Conservation (phyloP, 2,888 invertebrate genomes). For the Pseudanteris insignis region DNA sequence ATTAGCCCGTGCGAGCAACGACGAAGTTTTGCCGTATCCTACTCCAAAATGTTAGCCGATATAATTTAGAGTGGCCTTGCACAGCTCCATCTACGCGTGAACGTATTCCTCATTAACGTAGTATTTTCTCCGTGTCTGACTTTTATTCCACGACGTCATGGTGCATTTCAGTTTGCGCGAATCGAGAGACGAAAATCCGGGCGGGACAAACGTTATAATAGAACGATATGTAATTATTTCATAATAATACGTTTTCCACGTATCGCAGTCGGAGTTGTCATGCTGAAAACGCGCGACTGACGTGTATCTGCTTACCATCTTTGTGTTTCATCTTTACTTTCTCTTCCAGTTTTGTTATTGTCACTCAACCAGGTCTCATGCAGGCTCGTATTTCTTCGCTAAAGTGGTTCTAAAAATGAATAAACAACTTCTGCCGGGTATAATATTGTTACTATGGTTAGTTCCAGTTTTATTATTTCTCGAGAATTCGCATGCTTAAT, state of each 20-base stretch:
- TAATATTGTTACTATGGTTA: slow-evolving; percentile 33
- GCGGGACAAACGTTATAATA: slow-evolving; percentile 2
- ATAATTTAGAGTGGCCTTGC: too few species aligned
- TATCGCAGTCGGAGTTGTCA: slow-evolving; percentile 25
- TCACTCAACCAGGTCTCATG: slow-evolving; percentile 41
- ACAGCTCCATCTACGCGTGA: too few species aligned
- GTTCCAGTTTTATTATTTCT: slow-evolving; percentile 33
- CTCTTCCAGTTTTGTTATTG: slow-evolving; percentile 32
- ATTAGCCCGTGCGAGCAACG: too few species aligned
- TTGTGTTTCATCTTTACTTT: slow-evolving; percentile 38
- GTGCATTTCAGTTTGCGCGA: not conserved
- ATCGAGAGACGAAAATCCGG: not conserved
- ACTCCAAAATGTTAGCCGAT: too few species aligned
- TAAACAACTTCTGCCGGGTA: slow-evolving; percentile 29
- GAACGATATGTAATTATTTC: slow-evolving; percentile 30
- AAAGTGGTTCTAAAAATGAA: slow-evolving; percentile 40
- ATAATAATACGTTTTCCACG: slow-evolving; percentile 26
- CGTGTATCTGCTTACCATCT: slow-evolving; percentile 39
- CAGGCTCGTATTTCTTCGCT: slow-evolving; percentile 35
- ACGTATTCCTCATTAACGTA: too few species aligned
- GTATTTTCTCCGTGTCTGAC: too few species aligned
- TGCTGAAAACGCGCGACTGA: slow-evolving; percentile 31
- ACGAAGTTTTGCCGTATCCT: too few species aligned
- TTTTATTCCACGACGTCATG: too few species aligned
- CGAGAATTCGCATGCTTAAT: slow-evolving; percentile 24